These are phyloP conservation scores for Typhlichthys eigenmanni DNA, from an alignment of 2,797 vertebrate genomes.

Conservation along the genomic window DNA sequence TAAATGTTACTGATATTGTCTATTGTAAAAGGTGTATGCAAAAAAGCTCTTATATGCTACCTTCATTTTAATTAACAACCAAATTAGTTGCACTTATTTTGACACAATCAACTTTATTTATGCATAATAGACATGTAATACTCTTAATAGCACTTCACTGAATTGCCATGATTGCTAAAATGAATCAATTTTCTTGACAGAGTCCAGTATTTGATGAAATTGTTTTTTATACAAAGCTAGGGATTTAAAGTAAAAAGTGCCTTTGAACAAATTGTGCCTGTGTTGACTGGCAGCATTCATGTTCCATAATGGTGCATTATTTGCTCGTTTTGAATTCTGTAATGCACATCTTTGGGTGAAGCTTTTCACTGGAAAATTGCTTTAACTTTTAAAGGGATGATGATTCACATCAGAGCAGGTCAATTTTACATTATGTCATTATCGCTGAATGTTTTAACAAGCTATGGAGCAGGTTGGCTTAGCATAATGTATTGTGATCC, in stretches of 20 bases:
- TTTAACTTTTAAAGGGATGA: slow-evolving; percentile 98
- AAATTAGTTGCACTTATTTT: slow-evolving; percentile 65
- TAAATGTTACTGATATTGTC: background rate
- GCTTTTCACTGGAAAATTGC: slow-evolving; percentile 98
- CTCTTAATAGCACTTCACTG: slow-evolving; percentile 95
- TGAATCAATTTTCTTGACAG: slow-evolving; percentile 92
- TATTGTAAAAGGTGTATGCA: slow-evolving; percentile 1
- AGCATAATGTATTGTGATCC: slow-evolving; percentile 85
- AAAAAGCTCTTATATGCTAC: background rate
- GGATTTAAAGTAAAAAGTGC: slow-evolving; percentile 86
- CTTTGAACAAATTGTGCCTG: slow-evolving; percentile 96
- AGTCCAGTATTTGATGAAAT: slow-evolving; percentile 93
- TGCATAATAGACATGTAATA: slow-evolving; percentile 95
- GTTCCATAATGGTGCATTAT: slow-evolving; percentile 98
- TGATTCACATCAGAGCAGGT: slow-evolving; percentile 90
- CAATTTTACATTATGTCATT: slow-evolving; percentile 94
- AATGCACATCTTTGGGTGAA: slow-evolving; percentile 92
- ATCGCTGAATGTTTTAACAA: slow-evolving; percentile 94
- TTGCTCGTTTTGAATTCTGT: slow-evolving; percentile 98
- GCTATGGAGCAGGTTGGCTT: slow-evolving; percentile 83
- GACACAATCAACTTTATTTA: slow-evolving; percentile 93
- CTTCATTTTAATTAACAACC: slow-evolving; percentile 26
- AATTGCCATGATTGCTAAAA: slow-evolving; percentile 98
- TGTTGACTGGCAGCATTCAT: slow-evolving; percentile 97
- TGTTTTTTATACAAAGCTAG: slow-evolving; percentile 96